Evolutionary conservation across 2,797 vertebrate genomes (phyloP).

Genomic region (Pseudocheirus occidentalis): DNA sequence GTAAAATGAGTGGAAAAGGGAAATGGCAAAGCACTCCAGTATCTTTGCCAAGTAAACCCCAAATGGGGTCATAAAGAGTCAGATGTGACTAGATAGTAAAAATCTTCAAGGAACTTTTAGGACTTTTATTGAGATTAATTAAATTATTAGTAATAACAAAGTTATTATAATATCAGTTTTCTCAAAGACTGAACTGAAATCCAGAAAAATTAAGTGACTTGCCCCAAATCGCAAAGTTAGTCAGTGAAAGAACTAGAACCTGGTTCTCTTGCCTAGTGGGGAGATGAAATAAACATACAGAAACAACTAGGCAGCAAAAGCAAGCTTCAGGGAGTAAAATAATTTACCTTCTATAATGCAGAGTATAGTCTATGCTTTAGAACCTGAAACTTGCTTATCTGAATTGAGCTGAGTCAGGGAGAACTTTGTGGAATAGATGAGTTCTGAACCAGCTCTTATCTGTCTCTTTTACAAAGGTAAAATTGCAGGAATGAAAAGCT

Average conservation of each 20-base stretch:
- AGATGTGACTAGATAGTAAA: not conserved
- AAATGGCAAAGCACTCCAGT: not conserved
- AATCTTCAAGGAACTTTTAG: not conserved
- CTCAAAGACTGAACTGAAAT: not conserved
- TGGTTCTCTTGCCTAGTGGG: not conserved
- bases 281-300: not conserved
- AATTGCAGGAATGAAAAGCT: conserved; percentile 2
- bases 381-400: not conserved
- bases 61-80: not conserved
- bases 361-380: not conserved
- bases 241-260: not conserved
- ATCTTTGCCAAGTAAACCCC: not conserved
- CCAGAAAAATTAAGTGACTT: not conserved
- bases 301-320: not conserved
- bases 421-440: not conserved
- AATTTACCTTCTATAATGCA: not conserved
- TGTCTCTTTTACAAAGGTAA: not conserved
- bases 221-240: not conserved
- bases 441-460: not conserved
- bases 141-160: not conserved
- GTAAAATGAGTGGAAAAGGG: not conserved
- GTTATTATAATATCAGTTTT: not conserved
- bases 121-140: not conserved
- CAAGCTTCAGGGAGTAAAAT: not conserved
- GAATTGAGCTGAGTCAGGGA: not conserved